Percentiles rank a stretch among this genome's conserved stretches.
Evolutionary conservation across 2,888 invertebrate genomes (phyloP).

Genomic region (Pterostichus niger): DNA sequence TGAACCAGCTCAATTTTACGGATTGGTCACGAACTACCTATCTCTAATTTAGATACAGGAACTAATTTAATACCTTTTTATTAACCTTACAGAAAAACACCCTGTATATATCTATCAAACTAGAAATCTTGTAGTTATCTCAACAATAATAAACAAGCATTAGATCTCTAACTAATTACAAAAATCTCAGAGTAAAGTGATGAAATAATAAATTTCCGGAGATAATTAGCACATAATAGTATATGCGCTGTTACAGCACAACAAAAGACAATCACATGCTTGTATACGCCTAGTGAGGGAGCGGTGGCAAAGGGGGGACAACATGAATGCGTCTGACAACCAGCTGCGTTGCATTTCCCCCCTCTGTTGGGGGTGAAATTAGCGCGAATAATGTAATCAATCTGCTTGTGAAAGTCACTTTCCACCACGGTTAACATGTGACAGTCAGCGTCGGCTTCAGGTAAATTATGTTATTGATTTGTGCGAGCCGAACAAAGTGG

Average conservation of each 20-base stretch:
- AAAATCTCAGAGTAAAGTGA: too few species aligned
- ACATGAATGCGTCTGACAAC: background rate
- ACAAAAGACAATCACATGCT: conserved; percentile 3
- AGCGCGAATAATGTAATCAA: conserved; percentile 63
- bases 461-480: conserved; percentile 57
- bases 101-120: too few species aligned
- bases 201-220: too few species aligned
- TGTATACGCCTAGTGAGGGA: background rate
- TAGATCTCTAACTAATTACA: too few species aligned
- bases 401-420: conserved; percentile 63
- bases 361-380: conserved; percentile 54
- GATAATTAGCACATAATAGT: too few species aligned
- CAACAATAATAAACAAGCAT: too few species aligned
- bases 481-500: conserved; percentile 28
- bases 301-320: background rate
- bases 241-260: background rate
- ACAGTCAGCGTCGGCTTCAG: conserved; percentile 38
- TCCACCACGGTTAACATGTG: conserved; percentile 48
- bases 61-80: too few species aligned
- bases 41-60: too few species aligned
- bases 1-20: too few species aligned
- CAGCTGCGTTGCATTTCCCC: conserved; percentile 2
- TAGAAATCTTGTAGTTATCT: too few species aligned
- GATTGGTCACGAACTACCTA: too few species aligned
- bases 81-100: too few species aligned